Evolutionary conservation across 1,140 invertebrate species (phyloP).

Genomic region (Sarcophaga bullata): DNA sequence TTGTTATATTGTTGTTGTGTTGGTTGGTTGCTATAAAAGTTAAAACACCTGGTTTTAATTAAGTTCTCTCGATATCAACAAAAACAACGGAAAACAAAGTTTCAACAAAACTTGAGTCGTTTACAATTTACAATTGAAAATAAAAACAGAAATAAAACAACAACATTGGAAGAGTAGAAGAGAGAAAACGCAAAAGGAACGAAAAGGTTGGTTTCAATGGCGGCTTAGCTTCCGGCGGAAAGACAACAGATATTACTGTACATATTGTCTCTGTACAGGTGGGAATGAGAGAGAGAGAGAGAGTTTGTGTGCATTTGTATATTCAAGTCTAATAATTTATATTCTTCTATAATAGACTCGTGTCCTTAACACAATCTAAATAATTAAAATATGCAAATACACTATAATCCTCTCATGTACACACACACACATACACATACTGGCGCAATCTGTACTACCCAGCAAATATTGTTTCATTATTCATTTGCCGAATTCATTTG

Average conservation of each 20-base stretch:
- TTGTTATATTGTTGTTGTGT: background rate
- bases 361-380: constrained; percentile 39
- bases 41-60: constrained; percentile 39
- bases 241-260: background rate
- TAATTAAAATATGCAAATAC: constrained; percentile 40
- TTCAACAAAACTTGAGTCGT: background rate
- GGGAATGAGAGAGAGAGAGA: background rate
- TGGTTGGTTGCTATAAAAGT: background rate
- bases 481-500: no score
- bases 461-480: no score
- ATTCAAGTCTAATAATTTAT: background rate
- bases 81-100: constrained; percentile 24
- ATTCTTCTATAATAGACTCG: constrained; percentile 13
- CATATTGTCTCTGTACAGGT: background rate
- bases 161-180: background rate
- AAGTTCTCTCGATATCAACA: constrained; percentile 32
- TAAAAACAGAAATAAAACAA: constrained; percentile 2
- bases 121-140: constrained; percentile 5
- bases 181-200: no score
- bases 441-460: background rate
- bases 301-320: background rate
- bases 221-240: constrained; percentile 30
- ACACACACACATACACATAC: background rate
- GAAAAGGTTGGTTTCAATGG: constrained; percentile 16
- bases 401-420: constrained; percentile 16